Base-by-base conservation (phyloP, 2,888 invertebrate species). In the Gasteruption jaculator region DNA sequence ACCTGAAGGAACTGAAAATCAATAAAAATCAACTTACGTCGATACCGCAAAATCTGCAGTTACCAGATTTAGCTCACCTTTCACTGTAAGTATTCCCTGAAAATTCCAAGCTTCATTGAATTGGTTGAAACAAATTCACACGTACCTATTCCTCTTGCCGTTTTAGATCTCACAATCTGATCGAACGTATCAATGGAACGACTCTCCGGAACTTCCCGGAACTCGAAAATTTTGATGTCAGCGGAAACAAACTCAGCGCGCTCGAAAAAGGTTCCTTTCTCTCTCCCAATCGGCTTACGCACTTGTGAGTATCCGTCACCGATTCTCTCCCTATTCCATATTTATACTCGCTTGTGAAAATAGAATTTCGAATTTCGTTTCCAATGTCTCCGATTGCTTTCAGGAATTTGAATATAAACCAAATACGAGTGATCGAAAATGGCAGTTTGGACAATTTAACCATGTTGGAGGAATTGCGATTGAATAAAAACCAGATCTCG, bases 401-500 rank as follows among this genome's bases (percentile, higher is more conserved):
- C 64, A 86, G 86, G 60, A 81, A 79, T 65, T 71, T 87, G 52
- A 82, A 81, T 63, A 77, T 76, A 58, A 94, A 93, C 73, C 79
- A 79, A 51, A 83, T 94, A 45, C 76, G 75, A 53, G 71, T 73
- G 31, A 78, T 94, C 45, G 80, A 84, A 61, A 80, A 81, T 54
- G 81, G 81, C 44, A 81, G 84, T 43, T 81, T 92, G 61, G 80
- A 81, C 56, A 82, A 83, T 63, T 73, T 93, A 39, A 79, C 80
- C 2, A 77, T 77, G 41, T 74, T 94, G 50, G 78, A 80, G 53
- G 82, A 84, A 52, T 73, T 93, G 46, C 86, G 86, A 64, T 67
- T 93, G 48, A 90, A 85, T 63, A 85, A 84, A 66, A 93, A 93
- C 77, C 81, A 78, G 52, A 74, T 88, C 46, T 72, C 72, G 46